phyloP scores from a whole-genome alignment of 2,888 invertebrate genomes.

The Heteromyza rotundicornis region DNA sequence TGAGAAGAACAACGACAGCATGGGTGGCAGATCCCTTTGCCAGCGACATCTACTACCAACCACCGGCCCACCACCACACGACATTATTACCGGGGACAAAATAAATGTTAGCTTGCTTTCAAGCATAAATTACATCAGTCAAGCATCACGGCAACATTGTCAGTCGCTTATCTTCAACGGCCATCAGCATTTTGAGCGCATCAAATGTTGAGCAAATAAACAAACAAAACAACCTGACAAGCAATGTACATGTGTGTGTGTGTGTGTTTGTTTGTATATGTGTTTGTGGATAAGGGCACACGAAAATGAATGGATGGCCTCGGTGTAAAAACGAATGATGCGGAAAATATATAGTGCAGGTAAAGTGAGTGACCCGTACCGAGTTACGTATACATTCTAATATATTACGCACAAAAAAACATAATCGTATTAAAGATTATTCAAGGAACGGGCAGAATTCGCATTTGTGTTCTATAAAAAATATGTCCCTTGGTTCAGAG shows the following conservation, averaged over 20 bases:
- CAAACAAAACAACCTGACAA: not conserved
- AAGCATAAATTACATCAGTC: conserved; percentile 22
- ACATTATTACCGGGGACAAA: not conserved
- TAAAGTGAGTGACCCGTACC: too few relatives aligned
- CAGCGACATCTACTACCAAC: too few relatives aligned
- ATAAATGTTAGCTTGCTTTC: conserved; percentile 1
- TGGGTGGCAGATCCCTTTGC: not conserved
- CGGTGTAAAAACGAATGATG: conserved; percentile 18
- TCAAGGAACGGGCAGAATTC: too few relatives aligned
- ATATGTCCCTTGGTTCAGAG: too few relatives aligned
- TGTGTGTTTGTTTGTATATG: not conserved
- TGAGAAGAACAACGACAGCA: not conserved
- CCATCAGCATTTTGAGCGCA: conserved; percentile 9
- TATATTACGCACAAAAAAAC: too few relatives aligned
- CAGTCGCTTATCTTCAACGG: conserved; percentile 24
- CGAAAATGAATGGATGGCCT: too few relatives aligned
- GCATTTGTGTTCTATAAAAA: too few relatives aligned
- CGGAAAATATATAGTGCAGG: conserved; percentile 14
- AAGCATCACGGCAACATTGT: conserved; percentile 14
- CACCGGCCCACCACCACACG: too few relatives aligned
- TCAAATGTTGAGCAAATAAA: conserved; percentile 17
- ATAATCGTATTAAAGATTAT: too few relatives aligned
- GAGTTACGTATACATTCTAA: too few relatives aligned
- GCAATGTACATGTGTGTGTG: not conserved
- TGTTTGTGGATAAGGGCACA: not conserved